Evolutionary conservation across 2,797 vertebrate genomes (phyloP).

Genomic region (Arctocebus calabarensis): DNA sequence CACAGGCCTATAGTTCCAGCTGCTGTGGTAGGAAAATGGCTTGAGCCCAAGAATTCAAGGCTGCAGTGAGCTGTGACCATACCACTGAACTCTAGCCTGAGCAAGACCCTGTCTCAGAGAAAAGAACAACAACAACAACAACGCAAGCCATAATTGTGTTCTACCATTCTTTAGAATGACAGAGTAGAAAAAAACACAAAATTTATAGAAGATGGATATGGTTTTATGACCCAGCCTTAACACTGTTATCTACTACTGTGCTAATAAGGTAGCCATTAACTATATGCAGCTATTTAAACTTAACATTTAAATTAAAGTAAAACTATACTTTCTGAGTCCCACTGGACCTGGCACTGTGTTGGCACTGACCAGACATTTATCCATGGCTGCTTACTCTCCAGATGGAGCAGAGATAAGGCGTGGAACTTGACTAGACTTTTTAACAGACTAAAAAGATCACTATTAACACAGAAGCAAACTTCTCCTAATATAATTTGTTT

Average conservation of each 20-base stretch:
- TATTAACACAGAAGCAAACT: neutral
- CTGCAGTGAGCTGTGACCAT: neutral
- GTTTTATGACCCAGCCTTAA: neutral
- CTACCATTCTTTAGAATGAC: neutral
- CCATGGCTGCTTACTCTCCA: neutral
- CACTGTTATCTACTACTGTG: neutral
- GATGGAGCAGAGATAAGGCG: neutral
- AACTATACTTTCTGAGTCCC: neutral
- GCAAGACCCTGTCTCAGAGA: neutral
- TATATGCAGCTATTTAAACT: neutral
- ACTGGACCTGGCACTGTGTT: neutral
- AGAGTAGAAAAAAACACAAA: neutral
- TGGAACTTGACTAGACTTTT: neutral
- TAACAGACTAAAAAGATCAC: neutral
- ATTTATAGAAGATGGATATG: neutral
- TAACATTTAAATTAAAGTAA: neutral
- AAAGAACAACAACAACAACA: neutral
- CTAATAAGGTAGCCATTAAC: accelerated
- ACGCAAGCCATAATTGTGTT: neutral
- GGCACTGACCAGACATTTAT: too few relatives aligned
- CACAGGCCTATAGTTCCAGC: neutral
- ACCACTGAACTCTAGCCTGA: neutral
- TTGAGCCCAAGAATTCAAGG: neutral
- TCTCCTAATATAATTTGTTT: neutral
- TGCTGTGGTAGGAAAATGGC: neutral